These are phyloP conservation scores for Podotricha telesiphe DNA, from an alignment of 2,888 invertebrate species.

Conservation along the genomic window DNA sequence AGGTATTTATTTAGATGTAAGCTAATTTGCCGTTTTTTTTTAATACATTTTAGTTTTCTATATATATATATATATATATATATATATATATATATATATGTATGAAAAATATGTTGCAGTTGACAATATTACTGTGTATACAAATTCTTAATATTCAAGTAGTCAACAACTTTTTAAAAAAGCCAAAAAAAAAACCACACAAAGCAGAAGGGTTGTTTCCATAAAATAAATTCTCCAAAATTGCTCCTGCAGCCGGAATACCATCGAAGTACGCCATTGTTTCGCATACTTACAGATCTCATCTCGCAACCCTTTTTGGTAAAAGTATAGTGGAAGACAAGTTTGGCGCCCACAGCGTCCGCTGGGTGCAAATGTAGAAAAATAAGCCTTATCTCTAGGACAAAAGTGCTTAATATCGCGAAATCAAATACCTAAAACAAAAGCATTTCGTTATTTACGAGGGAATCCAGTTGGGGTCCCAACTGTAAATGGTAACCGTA, in stretches of 20 bases:
- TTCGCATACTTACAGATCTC: conserved; percentile 15
- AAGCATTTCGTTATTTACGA: conserved; percentile 30
- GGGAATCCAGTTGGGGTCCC: conserved; percentile 17
- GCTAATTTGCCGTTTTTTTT: neutral
- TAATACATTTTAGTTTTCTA: neutral
- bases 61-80: no score
- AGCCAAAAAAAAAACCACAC: neutral
- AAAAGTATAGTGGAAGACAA: conserved; percentile 7
- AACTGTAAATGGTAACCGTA: conserved; percentile 36
- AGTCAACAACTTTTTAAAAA: neutral
- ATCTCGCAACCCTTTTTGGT: conserved; percentile 20
- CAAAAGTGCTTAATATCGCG: neutral
- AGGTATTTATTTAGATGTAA: neutral
- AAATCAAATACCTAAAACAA: neutral
- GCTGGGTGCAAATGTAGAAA: neutral
- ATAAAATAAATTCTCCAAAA: conserved; percentile 18
- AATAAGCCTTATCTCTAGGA: neutral
- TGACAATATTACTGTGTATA: neutral
- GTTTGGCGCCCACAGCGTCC: neutral
- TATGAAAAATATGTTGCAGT: neutral
- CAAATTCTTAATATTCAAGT: neutral
- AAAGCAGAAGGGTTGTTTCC: neutral
- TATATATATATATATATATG: no score
- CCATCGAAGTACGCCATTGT: conserved; percentile 23
- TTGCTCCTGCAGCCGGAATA: conserved; percentile 7